Evolutionary conservation across 2,113 vertebrate species (phyloP).

Genomic region (Trachemys scripta): DNA sequence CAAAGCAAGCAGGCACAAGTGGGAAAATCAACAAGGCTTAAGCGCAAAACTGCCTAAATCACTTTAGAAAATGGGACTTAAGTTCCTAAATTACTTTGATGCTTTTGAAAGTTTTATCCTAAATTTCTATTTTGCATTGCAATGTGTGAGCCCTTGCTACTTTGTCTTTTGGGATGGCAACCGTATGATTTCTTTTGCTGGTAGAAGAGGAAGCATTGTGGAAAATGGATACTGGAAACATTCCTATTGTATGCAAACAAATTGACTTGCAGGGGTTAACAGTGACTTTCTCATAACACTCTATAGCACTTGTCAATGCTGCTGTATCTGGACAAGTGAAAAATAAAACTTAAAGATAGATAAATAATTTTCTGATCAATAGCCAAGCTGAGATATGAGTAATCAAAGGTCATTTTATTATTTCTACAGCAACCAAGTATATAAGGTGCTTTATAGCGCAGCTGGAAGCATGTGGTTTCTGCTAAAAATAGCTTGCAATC

Average conservation of each 20-base stretch:
- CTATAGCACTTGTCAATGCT: neutral
- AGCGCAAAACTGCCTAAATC: neutral
- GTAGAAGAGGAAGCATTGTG: neutral
- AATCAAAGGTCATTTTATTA: neutral
- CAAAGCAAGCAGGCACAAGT: slow-evolving; percentile 6
- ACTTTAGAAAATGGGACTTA: slow-evolving; percentile 12
- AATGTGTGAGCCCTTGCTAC: neutral
- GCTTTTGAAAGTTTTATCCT: neutral
- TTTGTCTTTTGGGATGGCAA: neutral
- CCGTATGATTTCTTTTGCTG: neutral
- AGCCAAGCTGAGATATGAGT: neutral
- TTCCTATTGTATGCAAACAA: neutral
- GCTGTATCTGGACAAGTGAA: neutral
- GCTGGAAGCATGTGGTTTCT: neutral
- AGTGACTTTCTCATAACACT: neutral
- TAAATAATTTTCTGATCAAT: neutral
- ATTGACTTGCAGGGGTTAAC: neutral
- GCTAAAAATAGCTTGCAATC: rapidly evolving
- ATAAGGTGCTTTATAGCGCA: neutral
- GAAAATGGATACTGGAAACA: neutral
- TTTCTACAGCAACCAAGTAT: neutral
- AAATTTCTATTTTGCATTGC: neutral
- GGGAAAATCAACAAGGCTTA: neutral
- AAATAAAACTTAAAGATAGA: neutral
- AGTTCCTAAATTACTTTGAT: neutral